Conservation (phyloP, 2,113 vertebrate genomes). For the Lepus americanus region DNA sequence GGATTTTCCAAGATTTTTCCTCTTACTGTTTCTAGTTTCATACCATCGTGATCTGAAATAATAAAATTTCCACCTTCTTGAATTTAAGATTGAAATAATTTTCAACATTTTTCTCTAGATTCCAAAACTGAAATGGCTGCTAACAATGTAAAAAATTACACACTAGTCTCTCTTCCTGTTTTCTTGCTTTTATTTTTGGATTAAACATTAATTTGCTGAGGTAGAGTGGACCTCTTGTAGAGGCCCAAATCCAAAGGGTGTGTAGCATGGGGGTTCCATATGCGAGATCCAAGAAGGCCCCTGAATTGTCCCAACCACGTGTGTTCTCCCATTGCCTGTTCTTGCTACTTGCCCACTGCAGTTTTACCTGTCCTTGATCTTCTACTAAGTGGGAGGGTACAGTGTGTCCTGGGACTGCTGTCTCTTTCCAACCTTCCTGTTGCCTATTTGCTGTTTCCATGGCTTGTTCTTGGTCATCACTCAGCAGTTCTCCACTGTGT, state of each 20-base stretch:
- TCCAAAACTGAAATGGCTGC: background rate
- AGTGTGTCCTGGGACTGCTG: fast-evolving
- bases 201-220: background rate
- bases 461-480: background rate
- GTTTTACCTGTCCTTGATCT: background rate
- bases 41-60: no score
- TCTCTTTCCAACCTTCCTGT: background rate
- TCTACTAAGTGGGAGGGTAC: background rate
- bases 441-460: no score
- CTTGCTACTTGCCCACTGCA: no score
- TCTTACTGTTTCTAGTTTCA: no score
- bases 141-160: background rate
- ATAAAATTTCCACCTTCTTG: no score
- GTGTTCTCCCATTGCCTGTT: no score
- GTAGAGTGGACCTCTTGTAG: background rate
- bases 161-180: background rate
- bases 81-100: background rate
- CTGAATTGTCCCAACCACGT: no score
- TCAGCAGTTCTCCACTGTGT: background rate
- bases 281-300: background rate
- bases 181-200: background rate
- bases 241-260: background rate
- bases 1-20: no score
- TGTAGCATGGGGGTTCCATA: fast-evolving
- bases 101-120: background rate